Evolutionary conservation across 1,140 invertebrate genomes (phyloP), one percentile per base, ranked within the genome.

Genomic region (Drosophila funebris): DNA sequence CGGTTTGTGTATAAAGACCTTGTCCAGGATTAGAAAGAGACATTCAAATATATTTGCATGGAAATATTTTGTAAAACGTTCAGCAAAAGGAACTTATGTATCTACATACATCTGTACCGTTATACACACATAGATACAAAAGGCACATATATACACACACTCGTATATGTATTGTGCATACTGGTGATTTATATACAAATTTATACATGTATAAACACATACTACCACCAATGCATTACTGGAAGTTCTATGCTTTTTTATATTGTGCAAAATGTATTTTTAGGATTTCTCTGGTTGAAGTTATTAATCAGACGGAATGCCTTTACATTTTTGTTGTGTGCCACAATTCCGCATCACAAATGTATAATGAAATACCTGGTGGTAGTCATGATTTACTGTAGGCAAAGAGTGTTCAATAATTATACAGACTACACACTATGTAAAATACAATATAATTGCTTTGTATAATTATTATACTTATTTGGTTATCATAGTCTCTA

Each of bases 241-340:
- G 22, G 44, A 46, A 46, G 44, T 46, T 46, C 44, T 46, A 46
- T 46, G 11, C n/a, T 46, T 46, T 46, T 27, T 46, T 46, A 46
- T 14, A 29, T 44, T 44, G 27, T 46, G 39, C 20, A 41, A 33
- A 58, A 58, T 58, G 27, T 50, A 50, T 50, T 31, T 50, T 16
- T 50, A 50, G 24, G 27, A 22, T 46, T 46, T 13, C 22, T 46
- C 22, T 24, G 44, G 11, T 24, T 27, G 20, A 46, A 46, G 44
- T 46, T 24, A 20, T 46, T 46, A 46, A 24, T 46, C 43, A 46
- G 20, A 46, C 1, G 27, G 20, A 46, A 27, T 46, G 44, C 44
- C 44, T 22, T 46, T 46, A 41, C 33, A 36, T 41, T 14, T 41
- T 24, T 46, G 11, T 46, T 24, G 44, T 46, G 24, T 46, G 27